Evolutionary conservation across 2,888 invertebrate species (phyloP), one percentile per base, ranked within the genome.

Genomic region (Dryobotodes eremita): DNA sequence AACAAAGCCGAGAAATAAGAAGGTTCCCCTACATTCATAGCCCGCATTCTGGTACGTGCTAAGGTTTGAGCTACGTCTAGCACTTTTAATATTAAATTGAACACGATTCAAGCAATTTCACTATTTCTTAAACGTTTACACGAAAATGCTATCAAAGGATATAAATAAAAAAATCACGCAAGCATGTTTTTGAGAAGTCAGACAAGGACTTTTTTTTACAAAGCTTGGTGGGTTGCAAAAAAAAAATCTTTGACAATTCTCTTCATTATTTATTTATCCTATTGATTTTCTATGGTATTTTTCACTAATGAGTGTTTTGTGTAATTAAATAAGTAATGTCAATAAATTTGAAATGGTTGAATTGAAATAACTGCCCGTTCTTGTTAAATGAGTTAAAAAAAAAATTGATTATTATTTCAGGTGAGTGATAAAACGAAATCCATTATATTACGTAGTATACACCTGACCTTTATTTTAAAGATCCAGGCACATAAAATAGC

Each of bases 81-180:
- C 42, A 46, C 64, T 61, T 36, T 65, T 42, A 50, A 80, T 70
- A 82, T 82, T 55, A 64, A 82, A 75, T 23, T 68, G 48, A 59
- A 55, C 0, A 6, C 13, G 31, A 61, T 75, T 36, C 42, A 31
- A 65, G 59, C 2, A 64, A 26, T 72, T 62, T 59, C 2, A 64
- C 2, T 17, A 57, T 50, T 66, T 55, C 48, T 59, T 48, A 36
- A 70, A 70, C 53, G n/a, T 79, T 59, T 17, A 66, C 46, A 80
- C 46, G 61, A 59, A 42, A 59, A 68, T 36, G 53, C 23, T 79
- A 20, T 69, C 8, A 11, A 15, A 46, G 8, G 15, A 64, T 31
- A 23, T 62, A 55, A 31, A 57, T 65, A 10, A 46, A 46, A 10
- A 46, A 46, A 6, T 10, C 46, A 46, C 6, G 46, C 1, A 10